Evolutionary conservation across 2,797 vertebrate genomes (phyloP).

Genomic region (Phylloscopus collybita): DNA sequence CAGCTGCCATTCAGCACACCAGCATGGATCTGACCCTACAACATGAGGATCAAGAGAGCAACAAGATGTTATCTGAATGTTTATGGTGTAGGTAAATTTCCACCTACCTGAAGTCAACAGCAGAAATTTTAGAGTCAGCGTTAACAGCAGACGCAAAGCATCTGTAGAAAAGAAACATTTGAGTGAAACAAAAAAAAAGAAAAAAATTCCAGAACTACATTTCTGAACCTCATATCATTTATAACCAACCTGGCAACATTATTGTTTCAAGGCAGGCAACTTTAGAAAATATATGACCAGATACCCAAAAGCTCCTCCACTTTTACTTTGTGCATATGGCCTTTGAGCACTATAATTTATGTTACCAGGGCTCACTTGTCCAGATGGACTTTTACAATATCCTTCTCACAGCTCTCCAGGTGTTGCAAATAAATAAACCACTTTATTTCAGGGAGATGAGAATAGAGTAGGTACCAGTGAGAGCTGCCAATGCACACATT

Average conservation of each 20-base stretch:
- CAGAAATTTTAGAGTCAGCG: neutral
- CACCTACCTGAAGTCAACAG: neutral
- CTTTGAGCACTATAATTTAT: constrained; percentile 36
- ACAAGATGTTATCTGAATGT: neutral
- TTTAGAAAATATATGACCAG: constrained; percentile 47
- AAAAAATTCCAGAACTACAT: neutral
- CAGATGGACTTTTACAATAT: constrained; percentile 62
- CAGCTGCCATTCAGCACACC: neutral
- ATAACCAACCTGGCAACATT: constrained; percentile 39
- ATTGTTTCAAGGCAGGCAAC: constrained; percentile 33
- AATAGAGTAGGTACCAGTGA: neutral
- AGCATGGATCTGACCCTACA: neutral
- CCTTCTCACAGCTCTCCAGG: constrained; percentile 44
- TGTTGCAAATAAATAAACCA: constrained; percentile 63
- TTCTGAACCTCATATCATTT: neutral
- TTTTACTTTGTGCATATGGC: constrained; percentile 49
- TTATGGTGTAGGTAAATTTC: neutral
- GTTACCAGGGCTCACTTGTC: constrained; percentile 39
- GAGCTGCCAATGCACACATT: neutral
- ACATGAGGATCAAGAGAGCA: neutral
- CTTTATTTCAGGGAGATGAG: constrained; percentile 43
- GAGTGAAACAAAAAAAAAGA: neutral
- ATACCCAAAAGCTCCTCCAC: constrained; percentile 7
- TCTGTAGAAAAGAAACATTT: neutral
- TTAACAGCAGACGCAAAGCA: neutral